phyloP scores from a whole-genome alignment of 2,797 vertebrate species.

The Craterocephalus amniculus region DNA sequence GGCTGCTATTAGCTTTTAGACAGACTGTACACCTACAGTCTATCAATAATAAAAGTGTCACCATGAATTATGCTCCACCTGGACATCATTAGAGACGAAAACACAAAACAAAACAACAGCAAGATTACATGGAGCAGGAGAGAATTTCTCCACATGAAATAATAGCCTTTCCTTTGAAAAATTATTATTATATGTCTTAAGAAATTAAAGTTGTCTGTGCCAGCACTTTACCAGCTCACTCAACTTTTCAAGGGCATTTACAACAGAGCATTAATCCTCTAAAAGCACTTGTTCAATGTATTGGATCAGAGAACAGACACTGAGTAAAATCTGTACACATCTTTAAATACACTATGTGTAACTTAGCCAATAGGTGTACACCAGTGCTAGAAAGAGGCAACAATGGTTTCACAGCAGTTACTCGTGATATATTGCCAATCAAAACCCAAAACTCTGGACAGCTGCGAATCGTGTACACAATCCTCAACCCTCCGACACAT shows the following conservation, averaged over 20 bases:
- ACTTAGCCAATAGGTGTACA: neutral
- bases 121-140: constrained; percentile 1
- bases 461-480: constrained; percentile 59
- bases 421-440: constrained; percentile 57
- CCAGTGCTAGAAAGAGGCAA: neutral
- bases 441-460: constrained; percentile 46
- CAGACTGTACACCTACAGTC: constrained; percentile 54
- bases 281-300: neutral
- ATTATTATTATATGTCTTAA: neutral
- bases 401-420: constrained; percentile 38
- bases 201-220: neutral
- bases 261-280: neutral
- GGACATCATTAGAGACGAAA: constrained; percentile 70
- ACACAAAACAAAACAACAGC: constrained; percentile 28
- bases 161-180: constrained; percentile 30
- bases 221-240: constrained; percentile 4
- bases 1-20: constrained; percentile 65
- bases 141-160: constrained; percentile 36
- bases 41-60: constrained; percentile 72
- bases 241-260: constrained; percentile 10
- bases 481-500: constrained; percentile 59
- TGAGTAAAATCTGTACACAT: neutral
- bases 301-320: neutral
- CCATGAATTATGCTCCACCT: constrained; percentile 67
- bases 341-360: neutral